Percentiles rank a stretch among this genome's conserved stretches.
phyloP scores from a whole-genome alignment of 2,113 vertebrate species.

The Syngnathus scovelli region DNA sequence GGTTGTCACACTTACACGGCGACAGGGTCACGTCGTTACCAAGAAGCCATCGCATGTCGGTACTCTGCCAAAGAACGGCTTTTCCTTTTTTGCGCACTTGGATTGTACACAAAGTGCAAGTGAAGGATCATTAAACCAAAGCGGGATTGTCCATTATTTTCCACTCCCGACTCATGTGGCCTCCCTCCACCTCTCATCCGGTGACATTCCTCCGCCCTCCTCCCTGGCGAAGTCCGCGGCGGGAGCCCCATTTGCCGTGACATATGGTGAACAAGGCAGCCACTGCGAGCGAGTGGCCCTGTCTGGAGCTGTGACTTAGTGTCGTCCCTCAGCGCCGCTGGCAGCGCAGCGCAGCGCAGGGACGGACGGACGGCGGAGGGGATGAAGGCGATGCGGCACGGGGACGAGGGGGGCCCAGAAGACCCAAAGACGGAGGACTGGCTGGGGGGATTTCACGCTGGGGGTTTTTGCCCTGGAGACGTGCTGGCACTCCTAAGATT shows the following conservation, averaged over 20 bases:
- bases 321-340: constrained; percentile 66
- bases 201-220: constrained; percentile 37
- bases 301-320: constrained; percentile 70
- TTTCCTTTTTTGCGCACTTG: neutral
- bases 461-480: constrained; percentile 67
- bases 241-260: constrained; percentile 65
- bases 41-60: constrained; percentile 31
- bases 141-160: constrained; percentile 18
- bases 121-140: constrained; percentile 28
- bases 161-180: constrained; percentile 27
- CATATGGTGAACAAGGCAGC: constrained; percentile 59
- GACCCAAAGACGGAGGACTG: constrained; percentile 37
- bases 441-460: constrained; percentile 27
- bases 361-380: constrained; percentile 57
- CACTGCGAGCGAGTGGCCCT: constrained; percentile 61
- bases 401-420: constrained; percentile 37
- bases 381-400: constrained; percentile 55
- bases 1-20: no score
- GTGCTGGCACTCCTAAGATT: constrained; percentile 66
- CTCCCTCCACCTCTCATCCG: constrained; percentile 31
- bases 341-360: constrained; percentile 60
- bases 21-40: constrained; percentile 33
- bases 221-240: constrained; percentile 31
- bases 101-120: neutral
- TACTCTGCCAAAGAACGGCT: constrained; percentile 5